Base-by-base conservation (phyloP, 2,113 vertebrate species). In the Hippocampus abdominalis region DNA sequence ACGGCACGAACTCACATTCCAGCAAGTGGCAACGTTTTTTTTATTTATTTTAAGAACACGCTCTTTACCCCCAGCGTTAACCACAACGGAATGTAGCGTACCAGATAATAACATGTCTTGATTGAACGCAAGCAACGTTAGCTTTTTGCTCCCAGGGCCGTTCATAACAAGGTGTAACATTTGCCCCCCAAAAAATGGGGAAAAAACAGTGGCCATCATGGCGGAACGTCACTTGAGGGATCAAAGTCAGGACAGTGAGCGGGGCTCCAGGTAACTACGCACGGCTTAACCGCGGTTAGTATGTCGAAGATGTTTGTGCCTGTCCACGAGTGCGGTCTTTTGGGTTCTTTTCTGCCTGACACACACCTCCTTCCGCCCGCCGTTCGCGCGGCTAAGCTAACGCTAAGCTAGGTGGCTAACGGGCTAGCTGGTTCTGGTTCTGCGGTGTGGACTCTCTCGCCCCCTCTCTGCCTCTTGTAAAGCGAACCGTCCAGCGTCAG, bases 161-260 rank as follows among this genome's bases (percentile, higher is more conserved):
- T 42, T 63, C 11, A 29, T 36, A 9, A 20, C 65, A 49, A 16
- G 25, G 56, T 13, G 13, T 20, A 18, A 29, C 27, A 12, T 15
- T 65, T 12, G 40, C 20, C 10, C 51, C n/a, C 5, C 3, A 32
- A 29, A 29, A 32, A 32, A 32, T 54, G 42, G 16, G 8, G 8
- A 32, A 83, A 80, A 76, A 81, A 71, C 71, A 68, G 80, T 82
- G 70, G 84, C 85, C 87, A 84, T 85, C 70, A 70, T 74, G 74
- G 78, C 46, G 85, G 68, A 46, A 57, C 78, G 73, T 77, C 54
- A 42, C 44, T 54, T 75, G 57, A 18, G 36, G 32, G 61, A 42
- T 67, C 67, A 53, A 54, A 39, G 66, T 53, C 10, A 8, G 21
- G 11, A 36, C 66, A 40, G 27, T 6, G 66, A 54, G 21, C 27